These are phyloP conservation scores for Serilophus lunatus DNA, from an alignment of 2,113 vertebrate species.

Conservation along the genomic window DNA sequence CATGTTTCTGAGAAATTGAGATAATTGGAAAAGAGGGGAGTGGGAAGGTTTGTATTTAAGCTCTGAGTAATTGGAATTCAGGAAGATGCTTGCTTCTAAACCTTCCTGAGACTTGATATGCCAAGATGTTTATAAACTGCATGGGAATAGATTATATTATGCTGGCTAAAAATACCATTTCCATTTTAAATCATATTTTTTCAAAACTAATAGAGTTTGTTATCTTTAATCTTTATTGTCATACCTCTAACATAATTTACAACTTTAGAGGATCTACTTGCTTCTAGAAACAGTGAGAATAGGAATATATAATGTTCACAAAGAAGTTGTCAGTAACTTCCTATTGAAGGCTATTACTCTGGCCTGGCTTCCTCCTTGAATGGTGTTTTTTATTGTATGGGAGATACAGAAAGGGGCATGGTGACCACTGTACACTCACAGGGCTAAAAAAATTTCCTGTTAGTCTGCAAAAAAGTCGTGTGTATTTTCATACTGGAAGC, in stretches of 20 bases:
- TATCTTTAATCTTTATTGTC: neutral
- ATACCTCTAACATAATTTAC: neutral
- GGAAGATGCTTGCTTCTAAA: neutral
- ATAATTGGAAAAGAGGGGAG: neutral
- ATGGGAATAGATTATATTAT: neutral
- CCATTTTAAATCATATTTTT: neutral
- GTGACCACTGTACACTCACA: neutral
- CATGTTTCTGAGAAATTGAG: neutral
- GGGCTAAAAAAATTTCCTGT: neutral
- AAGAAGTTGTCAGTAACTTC: neutral
- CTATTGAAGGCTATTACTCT: neutral
- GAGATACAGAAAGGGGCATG: neutral
- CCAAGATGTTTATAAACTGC: neutral
- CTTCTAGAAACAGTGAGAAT: neutral
- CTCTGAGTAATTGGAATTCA: neutral
- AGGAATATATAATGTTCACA: neutral
- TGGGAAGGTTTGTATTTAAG: neutral
- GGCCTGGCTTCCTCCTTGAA: neutral
- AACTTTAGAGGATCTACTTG: fast-evolving
- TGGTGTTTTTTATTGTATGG: neutral
- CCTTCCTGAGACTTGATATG: neutral
- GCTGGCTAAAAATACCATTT: neutral
- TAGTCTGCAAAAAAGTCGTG: neutral
- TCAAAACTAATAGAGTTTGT: neutral
- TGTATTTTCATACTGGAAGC: neutral